Evolutionary conservation across 2,113 vertebrate species (phyloP).

Genomic region (Cyphomyrus plagiostoma): DNA sequence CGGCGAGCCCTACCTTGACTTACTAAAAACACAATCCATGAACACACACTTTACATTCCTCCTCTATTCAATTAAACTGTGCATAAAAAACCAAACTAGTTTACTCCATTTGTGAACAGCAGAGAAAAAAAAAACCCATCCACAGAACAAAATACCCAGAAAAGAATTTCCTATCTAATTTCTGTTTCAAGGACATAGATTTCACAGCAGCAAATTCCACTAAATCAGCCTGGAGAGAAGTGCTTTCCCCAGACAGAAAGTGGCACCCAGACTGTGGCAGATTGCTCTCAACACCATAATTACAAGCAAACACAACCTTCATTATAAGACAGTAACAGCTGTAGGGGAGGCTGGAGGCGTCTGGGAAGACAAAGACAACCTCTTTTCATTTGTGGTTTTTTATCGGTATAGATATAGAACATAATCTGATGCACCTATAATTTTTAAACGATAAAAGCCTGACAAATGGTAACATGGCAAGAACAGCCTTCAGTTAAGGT

Average conservation of each 20-base stretch:
- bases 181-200: not conserved
- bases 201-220: not conserved
- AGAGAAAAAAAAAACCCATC: not conserved
- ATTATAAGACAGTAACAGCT: not conserved
- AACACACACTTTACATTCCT: not conserved
- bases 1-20: not conserved
- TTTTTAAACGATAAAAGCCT: not conserved
- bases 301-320: constrained; percentile 2
- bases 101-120: not conserved
- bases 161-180: not conserved
- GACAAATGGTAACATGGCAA: not conserved
- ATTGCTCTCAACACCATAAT: not conserved
- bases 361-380: not conserved
- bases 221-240: not conserved
- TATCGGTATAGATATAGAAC: not conserved
- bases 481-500: not conserved
- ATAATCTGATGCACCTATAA: not conserved
- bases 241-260: not conserved
- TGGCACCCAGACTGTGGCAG: not conserved
- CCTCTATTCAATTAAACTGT: not conserved
- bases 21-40: not conserved
- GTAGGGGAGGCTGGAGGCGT: not conserved
- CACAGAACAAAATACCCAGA: not conserved
- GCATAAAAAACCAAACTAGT: not conserved
- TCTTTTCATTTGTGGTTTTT: not conserved